Evolutionary conservation across 2,797 vertebrate species (phyloP).

Genomic region (Otolemur crassicaudatus): DNA sequence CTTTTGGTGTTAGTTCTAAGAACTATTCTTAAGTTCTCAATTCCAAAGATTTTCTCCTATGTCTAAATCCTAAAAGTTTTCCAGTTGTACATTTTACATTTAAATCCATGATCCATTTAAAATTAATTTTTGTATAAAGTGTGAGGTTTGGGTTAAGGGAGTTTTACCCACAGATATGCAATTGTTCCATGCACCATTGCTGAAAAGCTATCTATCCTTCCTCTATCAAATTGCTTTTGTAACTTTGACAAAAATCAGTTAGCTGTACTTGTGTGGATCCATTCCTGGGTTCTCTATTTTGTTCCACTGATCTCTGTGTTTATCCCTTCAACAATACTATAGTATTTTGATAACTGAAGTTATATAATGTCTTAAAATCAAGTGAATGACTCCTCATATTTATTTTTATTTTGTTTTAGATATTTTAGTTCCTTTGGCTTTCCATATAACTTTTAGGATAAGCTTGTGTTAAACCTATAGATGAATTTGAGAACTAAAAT

Average conservation of each 20-base stretch:
- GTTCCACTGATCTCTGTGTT: not conserved
- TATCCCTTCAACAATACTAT: not conserved
- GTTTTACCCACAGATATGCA: not conserved
- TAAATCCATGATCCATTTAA: not conserved
- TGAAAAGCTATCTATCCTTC: not conserved
- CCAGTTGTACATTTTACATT: slow-evolving; percentile 26
- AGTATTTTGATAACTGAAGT: slow-evolving; percentile 33
- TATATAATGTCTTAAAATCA: slow-evolving; percentile 32
- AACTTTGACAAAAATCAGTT: slow-evolving; percentile 37
- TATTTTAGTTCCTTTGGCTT: slow-evolving; percentile 30
- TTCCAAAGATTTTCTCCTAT: not conserved
- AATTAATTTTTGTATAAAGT: not conserved
- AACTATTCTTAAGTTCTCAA: not conserved
- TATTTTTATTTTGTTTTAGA: slow-evolving; percentile 36
- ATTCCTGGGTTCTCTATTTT: slow-evolving; percentile 29
- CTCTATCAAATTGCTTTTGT: not conserved
- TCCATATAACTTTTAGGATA: slow-evolving; percentile 15
- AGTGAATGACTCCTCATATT: not conserved
- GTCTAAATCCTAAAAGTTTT: not conserved
- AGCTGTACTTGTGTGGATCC: not conserved
- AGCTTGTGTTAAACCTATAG: not conserved
- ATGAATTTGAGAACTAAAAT: not conserved
- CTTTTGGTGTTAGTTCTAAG: slow-evolving; percentile 16
- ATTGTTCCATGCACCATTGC: not conserved
- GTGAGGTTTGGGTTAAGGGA: not conserved